Conservation (phyloP, 2,113 vertebrate genomes). For the Gopherus flavomarginatus region DNA sequence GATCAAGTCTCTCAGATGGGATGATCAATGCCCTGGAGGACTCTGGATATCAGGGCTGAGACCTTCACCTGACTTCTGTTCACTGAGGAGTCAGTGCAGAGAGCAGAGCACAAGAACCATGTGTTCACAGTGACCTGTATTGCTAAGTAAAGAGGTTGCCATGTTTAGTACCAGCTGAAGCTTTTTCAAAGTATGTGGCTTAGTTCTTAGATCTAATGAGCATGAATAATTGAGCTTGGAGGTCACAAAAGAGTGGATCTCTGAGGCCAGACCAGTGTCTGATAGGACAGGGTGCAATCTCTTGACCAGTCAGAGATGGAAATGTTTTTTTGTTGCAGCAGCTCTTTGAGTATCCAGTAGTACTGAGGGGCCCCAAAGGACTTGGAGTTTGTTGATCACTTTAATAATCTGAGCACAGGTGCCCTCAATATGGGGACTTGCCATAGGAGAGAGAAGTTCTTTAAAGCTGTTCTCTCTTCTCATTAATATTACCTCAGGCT, state of each 20-base stretch:
- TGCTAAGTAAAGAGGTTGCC: neutral
- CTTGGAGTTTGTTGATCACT: neutral
- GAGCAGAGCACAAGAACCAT: neutral
- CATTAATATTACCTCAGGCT: neutral
- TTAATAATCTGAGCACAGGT: neutral
- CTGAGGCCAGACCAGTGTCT: neutral
- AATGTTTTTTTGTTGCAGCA: neutral
- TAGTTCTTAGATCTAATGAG: neutral
- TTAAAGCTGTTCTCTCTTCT: neutral
- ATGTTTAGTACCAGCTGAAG: neutral
- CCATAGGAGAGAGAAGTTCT: neutral
- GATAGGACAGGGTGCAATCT: neutral
- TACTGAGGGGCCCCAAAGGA: fast-evolving
- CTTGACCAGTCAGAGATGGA: neutral
- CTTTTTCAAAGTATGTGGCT: neutral
- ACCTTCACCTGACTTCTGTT: fast-evolving
- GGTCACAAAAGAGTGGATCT: neutral
- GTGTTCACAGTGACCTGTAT: neutral
- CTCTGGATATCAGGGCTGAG: neutral
- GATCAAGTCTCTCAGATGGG: neutral
- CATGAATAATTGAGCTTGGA: neutral
- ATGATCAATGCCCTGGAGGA: neutral
- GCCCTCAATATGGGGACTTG: neutral
- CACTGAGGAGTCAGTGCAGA: neutral
- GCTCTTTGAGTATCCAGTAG: neutral